Evolutionary conservation across 2,113 vertebrate genomes (phyloP), one percentile per base, ranked within the genome.

Genomic region (Noturus placidus): DNA sequence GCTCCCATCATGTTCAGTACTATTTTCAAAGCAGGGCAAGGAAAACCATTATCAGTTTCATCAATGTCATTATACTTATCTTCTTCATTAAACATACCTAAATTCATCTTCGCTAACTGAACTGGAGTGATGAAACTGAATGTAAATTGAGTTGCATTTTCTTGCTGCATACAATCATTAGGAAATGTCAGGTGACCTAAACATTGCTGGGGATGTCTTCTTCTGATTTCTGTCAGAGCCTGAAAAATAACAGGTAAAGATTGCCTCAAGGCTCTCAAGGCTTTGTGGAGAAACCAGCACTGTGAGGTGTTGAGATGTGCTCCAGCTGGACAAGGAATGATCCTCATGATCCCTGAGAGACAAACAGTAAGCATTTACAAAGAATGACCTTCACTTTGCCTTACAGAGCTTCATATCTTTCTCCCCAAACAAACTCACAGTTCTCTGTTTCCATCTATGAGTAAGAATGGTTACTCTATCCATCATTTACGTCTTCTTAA

Each of bases 1-100:
- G 91, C 90, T 92, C 88, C 86, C 88, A 90, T 89, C 88, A 87
- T 91, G 90, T 86, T 83, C 82, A 83, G 81, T 88, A 88, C 90
- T 89, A 67, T 89, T 90, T 87, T 83, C 87, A 92, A 88, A 89
- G 84, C 85, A 89, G 78, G 86, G 81, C 81, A 56, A 86, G 83
- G 57, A 87, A 78, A 83, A 88, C 74, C 82, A 92, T 83, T 87
- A 86, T 88, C 89, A 69, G 90, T 92, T 91, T 88, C 84, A 89
- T 83, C 90, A 82, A 90, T 87, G 50, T 88, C 80, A 70, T 30
- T 88, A 82, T 87, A 83, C 89, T 89, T 89, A 89, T 91, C 87
- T 89, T 88, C 86, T 85, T 87, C 82, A 88, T 91, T 91, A 85
- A 90, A 90, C 89, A 83, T 59, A 67, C 81, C 82, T 84, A 82